Conservation (phyloP, 35 echinoderm and acorn worm genomes). For the Apostichopus californicus region DNA sequence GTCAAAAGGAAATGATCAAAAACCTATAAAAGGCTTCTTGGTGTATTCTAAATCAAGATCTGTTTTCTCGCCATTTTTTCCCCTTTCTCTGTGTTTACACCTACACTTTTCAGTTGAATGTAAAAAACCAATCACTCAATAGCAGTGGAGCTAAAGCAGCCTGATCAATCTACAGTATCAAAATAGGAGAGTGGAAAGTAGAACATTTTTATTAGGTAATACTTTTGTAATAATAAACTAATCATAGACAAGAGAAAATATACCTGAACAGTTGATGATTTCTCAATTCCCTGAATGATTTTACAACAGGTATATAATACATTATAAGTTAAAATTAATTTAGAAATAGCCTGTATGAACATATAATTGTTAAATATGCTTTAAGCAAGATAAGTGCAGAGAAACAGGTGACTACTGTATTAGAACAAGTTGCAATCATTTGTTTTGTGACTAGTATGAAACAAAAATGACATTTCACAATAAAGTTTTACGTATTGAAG, state of each 20-base stretch:
- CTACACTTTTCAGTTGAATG: not conserved
- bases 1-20: slow-evolving; percentile 14
- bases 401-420: too few species aligned
- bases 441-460: too few species aligned
- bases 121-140: slow-evolving; percentile 7
- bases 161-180: not conserved
- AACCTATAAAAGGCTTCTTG: not conserved
- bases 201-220: not conserved
- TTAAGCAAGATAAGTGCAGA: too few species aligned
- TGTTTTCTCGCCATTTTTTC: not conserved
- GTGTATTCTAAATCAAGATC: not conserved
- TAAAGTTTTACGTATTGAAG: too few species aligned
- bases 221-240: not conserved
- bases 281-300: not conserved
- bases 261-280: not conserved
- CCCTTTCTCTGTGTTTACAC: not conserved
- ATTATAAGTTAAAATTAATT: too few species aligned
- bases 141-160: not conserved
- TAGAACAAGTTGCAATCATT: too few species aligned
- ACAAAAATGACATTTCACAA: too few species aligned
- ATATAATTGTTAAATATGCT: too few species aligned
- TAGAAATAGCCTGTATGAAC: too few species aligned
- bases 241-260: not conserved
- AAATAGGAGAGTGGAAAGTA: not conserved
- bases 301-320: not conserved